Conservation (phyloP, 2,888 invertebrate species). For the Bedellia somnulentella region DNA sequence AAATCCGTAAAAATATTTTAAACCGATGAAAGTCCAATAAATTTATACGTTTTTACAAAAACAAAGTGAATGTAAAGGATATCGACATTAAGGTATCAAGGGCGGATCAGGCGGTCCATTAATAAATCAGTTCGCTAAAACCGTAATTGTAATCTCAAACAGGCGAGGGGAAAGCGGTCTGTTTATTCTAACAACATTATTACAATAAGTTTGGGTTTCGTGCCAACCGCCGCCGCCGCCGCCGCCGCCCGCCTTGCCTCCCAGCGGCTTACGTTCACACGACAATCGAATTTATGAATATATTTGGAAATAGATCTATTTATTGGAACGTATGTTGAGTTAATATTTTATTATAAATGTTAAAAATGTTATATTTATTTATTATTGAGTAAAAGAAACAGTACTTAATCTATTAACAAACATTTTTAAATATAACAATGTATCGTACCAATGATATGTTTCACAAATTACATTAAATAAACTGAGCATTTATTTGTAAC, state of each 20-base stretch:
- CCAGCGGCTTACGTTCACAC: conserved; percentile 20
- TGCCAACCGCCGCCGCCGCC: conserved; percentile 22
- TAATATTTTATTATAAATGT: too few species aligned
- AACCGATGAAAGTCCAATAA: too few species aligned
- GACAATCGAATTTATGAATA: not conserved
- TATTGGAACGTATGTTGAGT: too few species aligned
- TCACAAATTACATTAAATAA: too few species aligned
- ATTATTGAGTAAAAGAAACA: too few species aligned
- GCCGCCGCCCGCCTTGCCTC: conserved; percentile 14
- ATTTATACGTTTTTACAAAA: conserved; percentile 10
- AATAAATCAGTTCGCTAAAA: conserved; percentile 62
- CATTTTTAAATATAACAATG: too few species aligned
- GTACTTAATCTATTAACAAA: too few species aligned
- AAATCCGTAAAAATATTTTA: too few species aligned
- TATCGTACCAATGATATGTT: too few species aligned
- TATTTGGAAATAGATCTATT: too few species aligned
- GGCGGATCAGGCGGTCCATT: conserved; percentile 58
- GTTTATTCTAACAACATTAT: conserved; percentile 61
- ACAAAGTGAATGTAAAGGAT: conserved; percentile 39
- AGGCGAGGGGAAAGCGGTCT: conserved; percentile 46
- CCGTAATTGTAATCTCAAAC: conserved; percentile 62
- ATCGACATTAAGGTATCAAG: conserved; percentile 57
- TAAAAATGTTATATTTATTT: too few species aligned
- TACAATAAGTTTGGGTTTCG: conserved; percentile 60
- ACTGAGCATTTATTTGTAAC: too few species aligned